phyloP scores from a whole-genome alignment of 2,797 vertebrate species.

The Pteronotus mesoamericanus region DNA sequence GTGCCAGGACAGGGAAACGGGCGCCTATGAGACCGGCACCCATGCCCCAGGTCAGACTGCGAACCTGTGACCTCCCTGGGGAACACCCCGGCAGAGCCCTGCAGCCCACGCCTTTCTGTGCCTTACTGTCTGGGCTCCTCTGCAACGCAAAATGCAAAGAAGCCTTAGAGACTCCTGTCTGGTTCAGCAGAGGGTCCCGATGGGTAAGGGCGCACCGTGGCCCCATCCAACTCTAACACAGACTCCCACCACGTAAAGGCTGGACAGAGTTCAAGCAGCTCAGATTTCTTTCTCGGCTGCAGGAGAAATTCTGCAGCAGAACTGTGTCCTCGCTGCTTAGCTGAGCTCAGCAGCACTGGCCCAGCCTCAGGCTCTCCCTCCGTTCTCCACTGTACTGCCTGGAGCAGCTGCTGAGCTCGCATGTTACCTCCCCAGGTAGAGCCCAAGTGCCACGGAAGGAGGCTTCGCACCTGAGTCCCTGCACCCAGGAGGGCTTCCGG shows the following conservation, averaged over 20 bases:
- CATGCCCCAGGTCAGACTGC: background rate
- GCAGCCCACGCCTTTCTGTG: background rate
- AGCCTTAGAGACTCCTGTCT: background rate
- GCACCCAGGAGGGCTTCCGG: background rate
- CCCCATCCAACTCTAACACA: background rate
- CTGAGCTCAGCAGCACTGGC: background rate
- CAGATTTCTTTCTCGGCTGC: background rate
- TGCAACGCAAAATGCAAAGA: background rate
- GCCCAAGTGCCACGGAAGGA: background rate
- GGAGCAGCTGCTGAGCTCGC: rapidly evolving
- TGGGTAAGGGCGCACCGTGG: background rate
- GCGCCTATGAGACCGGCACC: background rate
- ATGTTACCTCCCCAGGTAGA: rapidly evolving
- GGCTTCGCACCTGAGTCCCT: background rate
- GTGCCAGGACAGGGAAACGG: background rate
- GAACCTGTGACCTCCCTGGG: background rate
- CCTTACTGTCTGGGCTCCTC: background rate
- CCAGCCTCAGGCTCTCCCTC: background rate
- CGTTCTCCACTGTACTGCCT: background rate
- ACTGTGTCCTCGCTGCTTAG: background rate
- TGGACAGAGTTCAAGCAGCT: background rate
- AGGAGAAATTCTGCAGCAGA: background rate
- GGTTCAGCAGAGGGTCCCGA: background rate
- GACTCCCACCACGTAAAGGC: background rate
- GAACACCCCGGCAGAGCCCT: background rate